Base-by-base conservation (phyloP, 2,113 vertebrate genomes). In the Oreocharis arfaki region DNA sequence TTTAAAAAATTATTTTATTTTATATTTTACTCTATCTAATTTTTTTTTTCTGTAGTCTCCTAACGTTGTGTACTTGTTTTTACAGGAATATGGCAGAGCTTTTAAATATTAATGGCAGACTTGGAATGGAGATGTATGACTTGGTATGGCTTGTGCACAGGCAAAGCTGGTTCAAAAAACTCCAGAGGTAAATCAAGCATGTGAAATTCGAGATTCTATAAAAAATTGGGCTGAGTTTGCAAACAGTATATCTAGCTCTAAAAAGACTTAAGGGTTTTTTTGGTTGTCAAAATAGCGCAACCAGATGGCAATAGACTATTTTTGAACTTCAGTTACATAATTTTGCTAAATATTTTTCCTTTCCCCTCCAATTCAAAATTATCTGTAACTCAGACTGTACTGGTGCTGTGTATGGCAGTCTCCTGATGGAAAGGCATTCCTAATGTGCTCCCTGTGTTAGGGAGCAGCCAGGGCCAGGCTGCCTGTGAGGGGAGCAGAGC, bases 261-360 rank as follows among this genome's bases (percentile, higher is more conserved):
- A 80, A 95, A 96, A 96, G 85, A 84, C 60, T 89, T 71, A 11
- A 78, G 85, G 52, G 42, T 6, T 84, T 94, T 94, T 95, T 93
- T 87, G 61, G 90, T 95, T 44, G 79, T 93, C 83, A 89, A 90
- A 97, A 97, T 93, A 97, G 93, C 87, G 89, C 80, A 89, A 61
- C 81, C 96, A 96, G 94, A 95, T 97, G 94, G 95, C 79, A 82
- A 92, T n/a, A 60, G 76, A 70, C 93, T 97, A 95, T 96, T 94
- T 97, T 87, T 94, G 49, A 89, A 82, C 35, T 75, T 92, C 3
- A 9, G 90, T 96, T 95, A 92, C 69, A 82, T 96, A 97, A 93
- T 88, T 96, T 96, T 90, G 61, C 91, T 87, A 93, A 95, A 94
- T 94, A 93, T 96, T 96, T 95, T 89, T 93, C 87, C 84, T 89